Percentiles rank a stretch among this genome's conserved stretches.
Evolutionary conservation across 2,888 invertebrate genomes (phyloP).

Genomic region (Tanypteryx hageni): DNA sequence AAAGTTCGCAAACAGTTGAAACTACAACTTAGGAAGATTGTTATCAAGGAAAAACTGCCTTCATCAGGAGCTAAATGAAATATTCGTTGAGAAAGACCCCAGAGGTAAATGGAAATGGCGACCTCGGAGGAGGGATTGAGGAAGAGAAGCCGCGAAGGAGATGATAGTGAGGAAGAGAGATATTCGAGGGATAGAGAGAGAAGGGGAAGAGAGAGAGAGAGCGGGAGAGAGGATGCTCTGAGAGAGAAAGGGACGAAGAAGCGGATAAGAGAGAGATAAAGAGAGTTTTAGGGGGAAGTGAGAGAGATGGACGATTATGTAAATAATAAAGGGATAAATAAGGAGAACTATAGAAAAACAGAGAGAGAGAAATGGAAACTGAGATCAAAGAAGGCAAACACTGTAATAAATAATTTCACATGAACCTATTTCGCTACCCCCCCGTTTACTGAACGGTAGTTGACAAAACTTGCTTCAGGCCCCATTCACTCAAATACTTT

Average conservation of each 20-base stretch:
- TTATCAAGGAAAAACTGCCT: constrained; percentile 13
- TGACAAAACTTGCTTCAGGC: too few relatives aligned
- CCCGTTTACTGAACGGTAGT: not conserved
- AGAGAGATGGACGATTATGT: not conserved
- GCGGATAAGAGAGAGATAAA: not conserved
- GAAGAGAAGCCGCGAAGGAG: too few relatives aligned
- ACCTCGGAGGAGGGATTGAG: not conserved
- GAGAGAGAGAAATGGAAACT: not conserved
- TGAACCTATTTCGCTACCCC: not conserved
- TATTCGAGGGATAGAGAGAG: not conserved
- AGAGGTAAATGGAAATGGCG: not conserved
- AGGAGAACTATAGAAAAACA: not conserved
- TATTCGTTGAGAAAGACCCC: not conserved
- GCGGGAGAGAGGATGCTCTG: not conserved
- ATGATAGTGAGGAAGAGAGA: not conserved
- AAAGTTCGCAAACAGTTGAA: constrained; percentile 5
- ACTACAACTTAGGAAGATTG: not conserved
- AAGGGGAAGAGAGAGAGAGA: not conserved
- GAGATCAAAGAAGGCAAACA: not conserved
- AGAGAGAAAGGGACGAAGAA: not conserved
- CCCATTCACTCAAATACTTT: too few relatives aligned
- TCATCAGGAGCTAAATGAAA: constrained; percentile 5
- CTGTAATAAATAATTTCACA: not conserved
- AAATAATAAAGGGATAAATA: not conserved
- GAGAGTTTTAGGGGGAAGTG: not conserved